Conservation (phyloP, 2,888 invertebrate species). For the Diarsia mendica region DNA sequence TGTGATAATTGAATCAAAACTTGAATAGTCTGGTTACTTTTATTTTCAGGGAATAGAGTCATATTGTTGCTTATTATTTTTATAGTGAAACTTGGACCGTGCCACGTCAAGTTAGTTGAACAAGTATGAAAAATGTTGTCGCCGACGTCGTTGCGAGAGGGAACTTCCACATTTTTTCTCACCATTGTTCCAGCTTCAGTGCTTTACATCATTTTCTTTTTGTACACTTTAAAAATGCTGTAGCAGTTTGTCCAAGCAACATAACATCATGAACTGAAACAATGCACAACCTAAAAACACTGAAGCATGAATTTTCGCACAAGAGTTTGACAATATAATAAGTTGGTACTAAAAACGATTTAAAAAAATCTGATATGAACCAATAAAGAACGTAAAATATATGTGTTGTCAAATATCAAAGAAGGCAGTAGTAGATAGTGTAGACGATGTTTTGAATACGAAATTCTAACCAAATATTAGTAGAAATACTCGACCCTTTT, state of each 20-base stretch:
- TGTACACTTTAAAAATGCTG: slow-evolving; percentile 17
- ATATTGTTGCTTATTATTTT: slow-evolving; percentile 38
- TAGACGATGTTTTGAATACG: slow-evolving; percentile 27
- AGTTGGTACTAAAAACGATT: no score
- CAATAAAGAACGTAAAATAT: slow-evolving; percentile 10
- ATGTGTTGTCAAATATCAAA: slow-evolving; percentile 5
- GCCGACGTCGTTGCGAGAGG: background rate
- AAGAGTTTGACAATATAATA: no score
- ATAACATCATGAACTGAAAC: no score
- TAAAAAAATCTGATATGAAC: background rate
- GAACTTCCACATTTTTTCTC: slow-evolving; percentile 34
- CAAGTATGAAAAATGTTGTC: slow-evolving; percentile 44
- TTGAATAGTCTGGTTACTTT: slow-evolving; percentile 11
- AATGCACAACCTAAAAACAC: no score
- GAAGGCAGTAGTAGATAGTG: slow-evolving; percentile 2
- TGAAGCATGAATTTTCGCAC: no score
- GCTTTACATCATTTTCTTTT: slow-evolving; percentile 25
- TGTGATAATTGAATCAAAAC: slow-evolving; percentile 19
- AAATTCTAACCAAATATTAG: slow-evolving; percentile 49
- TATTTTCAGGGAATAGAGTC: slow-evolving; percentile 10
- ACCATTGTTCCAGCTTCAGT: slow-evolving; percentile 38
- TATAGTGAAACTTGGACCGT: slow-evolving; percentile 15
- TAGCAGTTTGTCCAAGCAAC: background rate
- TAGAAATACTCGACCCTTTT: slow-evolving; percentile 48
- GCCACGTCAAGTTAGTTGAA: slow-evolving; percentile 29